Evolutionary conservation across 1,140 invertebrate genomes (phyloP), one percentile per base, ranked within the genome.

Genomic region (Anadara kagoshimensis): DNA sequence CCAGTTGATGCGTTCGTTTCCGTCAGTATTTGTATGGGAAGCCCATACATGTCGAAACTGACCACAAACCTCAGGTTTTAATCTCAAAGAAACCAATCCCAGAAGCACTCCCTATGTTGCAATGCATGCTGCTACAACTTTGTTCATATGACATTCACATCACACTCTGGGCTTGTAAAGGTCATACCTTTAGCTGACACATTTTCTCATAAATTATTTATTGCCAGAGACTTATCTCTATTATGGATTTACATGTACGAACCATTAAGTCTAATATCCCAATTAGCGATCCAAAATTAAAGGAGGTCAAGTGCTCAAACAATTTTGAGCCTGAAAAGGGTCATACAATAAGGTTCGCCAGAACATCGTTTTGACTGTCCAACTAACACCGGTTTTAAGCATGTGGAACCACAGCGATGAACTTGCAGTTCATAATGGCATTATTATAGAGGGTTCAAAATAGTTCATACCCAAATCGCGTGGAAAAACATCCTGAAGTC

Each of bases 71-170:
- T 24, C 61, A 82, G 22, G 73, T 75, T 12, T 58, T 53, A 10
- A 83, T 83, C 5, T 56, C 53, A 12, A 58, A 69, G n/a, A 83
- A 82, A 41, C 22, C 54, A 12, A 59, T 82, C n/a, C 56, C 43
- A 20, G 73, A 41, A 18, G 68, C 76, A 24, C 61, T 71, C n/a
- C 69, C 73, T 20, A 36, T 71, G 51, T 61, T 80, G n/a, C 78
- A 80, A 43, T 41, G 80, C 53, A 75, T 80, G 74, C 69, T 81
- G n/a, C 49, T 81, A n/a, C 49, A 53, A 43, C 29, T 75, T 24
- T 58, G 67, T 29, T 49, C 49, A 24, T 79, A 78, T 56, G 63
- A 86, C 24, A 65, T 91, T 4, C 44, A 69, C 12, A 43, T 79
- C 11, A 43, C 54, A 47, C 75, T 79, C 49, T 63, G 47, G 14